Evolutionary conservation across 2,113 vertebrate genomes (phyloP).

Genomic region (Camelus dromedarius): DNA sequence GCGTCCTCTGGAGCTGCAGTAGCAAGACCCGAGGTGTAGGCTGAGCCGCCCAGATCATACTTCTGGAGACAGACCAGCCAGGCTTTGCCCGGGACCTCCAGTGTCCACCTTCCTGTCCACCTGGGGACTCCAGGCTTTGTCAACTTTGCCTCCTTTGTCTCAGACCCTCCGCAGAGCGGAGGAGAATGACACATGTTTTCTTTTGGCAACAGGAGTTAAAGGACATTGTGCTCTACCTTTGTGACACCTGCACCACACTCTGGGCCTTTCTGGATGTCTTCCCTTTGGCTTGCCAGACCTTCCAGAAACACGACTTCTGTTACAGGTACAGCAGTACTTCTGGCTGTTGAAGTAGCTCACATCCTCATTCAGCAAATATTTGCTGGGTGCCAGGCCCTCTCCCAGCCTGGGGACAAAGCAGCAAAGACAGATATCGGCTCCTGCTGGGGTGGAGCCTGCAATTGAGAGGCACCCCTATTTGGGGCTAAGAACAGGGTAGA

Average conservation of each 20-base stretch:
- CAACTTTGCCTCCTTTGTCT: background rate
- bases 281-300: constrained; percentile 92
- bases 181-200: constrained; percentile 52
- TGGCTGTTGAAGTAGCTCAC: background rate
- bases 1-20: background rate
- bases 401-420: background rate
- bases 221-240: constrained; percentile 94
- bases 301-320: constrained; percentile 94
- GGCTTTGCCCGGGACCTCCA: background rate
- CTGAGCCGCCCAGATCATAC: background rate
- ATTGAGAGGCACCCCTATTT: background rate
- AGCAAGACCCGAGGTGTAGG: background rate
- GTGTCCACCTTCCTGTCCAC: background rate
- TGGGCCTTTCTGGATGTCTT: constrained; percentile 97
- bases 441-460: background rate
- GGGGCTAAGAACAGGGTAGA: background rate
- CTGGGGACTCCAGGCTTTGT: background rate
- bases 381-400: background rate
- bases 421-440: background rate
- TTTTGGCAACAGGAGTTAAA: constrained; percentile 90
- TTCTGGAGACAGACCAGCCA: background rate
- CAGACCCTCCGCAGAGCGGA: background rate
- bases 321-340: constrained; percentile 88
- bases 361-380: background rate
- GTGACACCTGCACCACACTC: constrained; percentile 95